Evolutionary conservation across 2,113 vertebrate genomes (phyloP), one percentile per base, ranked within the genome.

Genomic region (Drymodes brunneopygia): DNA sequence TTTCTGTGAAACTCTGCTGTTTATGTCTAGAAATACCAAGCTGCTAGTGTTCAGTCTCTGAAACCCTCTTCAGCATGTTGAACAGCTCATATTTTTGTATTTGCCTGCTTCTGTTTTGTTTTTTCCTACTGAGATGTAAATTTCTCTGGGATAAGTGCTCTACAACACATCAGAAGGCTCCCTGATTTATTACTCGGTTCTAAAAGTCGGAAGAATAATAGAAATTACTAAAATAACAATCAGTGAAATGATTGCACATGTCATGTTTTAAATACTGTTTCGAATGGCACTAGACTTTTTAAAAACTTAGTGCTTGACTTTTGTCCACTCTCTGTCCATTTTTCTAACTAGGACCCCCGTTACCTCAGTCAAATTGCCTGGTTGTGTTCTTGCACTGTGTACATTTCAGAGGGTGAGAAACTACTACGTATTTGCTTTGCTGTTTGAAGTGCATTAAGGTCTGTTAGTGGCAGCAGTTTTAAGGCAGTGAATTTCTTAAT

Each of bases 311-410:
- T 60, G 9, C 27, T 86, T 75, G 33, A 15, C 40, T 86, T 81
- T 23, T 35, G 16, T 62, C 21, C 5, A 2, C 11, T 51, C 7
- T 50, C 0, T 58, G 25, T 66, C 14, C 3, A 1, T 7, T 58
- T 75, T 71, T 51, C 44, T 40, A 14, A 18, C 22, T 69, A 3
- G 44, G 45, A 64, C 5, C 3, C 4, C 6, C 2, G 4, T 78
- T 81, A n/a, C 13, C 8, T 54, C 40, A 35, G 40, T 33, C 13
- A 48, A 9, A 20, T 60, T 72, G 18, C 10, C 22, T 64, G 25
- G 8, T 56, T 71, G 11, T 48, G 47, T 15, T 70, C 74, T 35
- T 50, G 56, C 15, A 8, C 9, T 50, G 9, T 29, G 12, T 25
- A 5, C 2, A 2, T 61, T 79, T 86, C 20, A 35, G 40, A 45